phyloP scores from a whole-genome alignment of 2,888 invertebrate species.

The Onchidella celtica region DNA sequence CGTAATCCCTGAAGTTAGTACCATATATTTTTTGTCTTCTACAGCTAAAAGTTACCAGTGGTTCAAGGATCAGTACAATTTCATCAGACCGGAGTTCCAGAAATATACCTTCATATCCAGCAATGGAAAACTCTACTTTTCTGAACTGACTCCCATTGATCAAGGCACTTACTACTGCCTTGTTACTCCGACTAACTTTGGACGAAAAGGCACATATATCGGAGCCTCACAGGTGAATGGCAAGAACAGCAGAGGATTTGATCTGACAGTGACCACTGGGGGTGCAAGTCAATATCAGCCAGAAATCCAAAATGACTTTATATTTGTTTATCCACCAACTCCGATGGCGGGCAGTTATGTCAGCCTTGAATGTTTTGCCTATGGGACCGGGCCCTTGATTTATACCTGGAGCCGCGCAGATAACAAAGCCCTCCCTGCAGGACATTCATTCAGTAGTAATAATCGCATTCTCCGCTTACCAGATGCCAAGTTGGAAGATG shows the following conservation, averaged over 20 bases:
- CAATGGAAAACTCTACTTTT: conserved; percentile 97
- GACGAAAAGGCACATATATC: conserved; percentile 63
- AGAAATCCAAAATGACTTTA: conserved; percentile 95
- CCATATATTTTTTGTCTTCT: no score
- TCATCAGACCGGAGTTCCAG: conserved; percentile 95
- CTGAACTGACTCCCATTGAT: conserved; percentile 91
- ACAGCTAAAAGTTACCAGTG: conserved; percentile 86
- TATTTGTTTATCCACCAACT: conserved; percentile 96
- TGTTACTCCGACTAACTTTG: conserved; percentile 61
- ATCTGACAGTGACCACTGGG: conserved; percentile 58
- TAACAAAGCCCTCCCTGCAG: conserved; percentile 59
- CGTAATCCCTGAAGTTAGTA: no score
- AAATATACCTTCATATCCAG: conserved; percentile 91
- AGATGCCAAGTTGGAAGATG: conserved; percentile 93
- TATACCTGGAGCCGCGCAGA: conserved; percentile 65
- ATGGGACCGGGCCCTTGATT: conserved; percentile 86
- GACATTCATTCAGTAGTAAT: conserved; percentile 88
- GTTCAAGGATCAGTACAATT: conserved; percentile 90
- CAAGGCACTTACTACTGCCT: conserved; percentile 70
- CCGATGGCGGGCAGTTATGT: conserved; percentile 94
- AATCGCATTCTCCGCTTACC: conserved; percentile 92
- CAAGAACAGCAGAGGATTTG: conserved; percentile 66
- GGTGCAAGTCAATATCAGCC: conserved; percentile 79
- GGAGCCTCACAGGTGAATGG: conserved; percentile 59
- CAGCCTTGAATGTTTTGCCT: conserved; percentile 95